A percentile compares a stretch with the other conserved stretches of the same genome.
These are phyloP conservation scores for Mythimna loreyi DNA, from an alignment of 2,888 invertebrate species.

Conservation along the genomic window DNA sequence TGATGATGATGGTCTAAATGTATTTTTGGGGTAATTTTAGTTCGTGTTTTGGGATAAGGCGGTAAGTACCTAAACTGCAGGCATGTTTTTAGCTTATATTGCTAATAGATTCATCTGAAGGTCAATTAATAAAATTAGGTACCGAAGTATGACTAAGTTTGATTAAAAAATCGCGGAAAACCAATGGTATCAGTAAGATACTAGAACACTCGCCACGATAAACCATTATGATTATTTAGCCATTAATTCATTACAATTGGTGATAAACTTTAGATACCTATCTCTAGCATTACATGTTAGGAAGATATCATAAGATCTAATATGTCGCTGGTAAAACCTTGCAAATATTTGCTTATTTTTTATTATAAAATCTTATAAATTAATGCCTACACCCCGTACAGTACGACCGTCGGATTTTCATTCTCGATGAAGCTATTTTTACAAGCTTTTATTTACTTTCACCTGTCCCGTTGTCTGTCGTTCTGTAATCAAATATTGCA, in stretches of 20 bases:
- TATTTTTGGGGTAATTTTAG: too few relatives aligned
- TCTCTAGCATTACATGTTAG: background rate
- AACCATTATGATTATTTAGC: constrained; percentile 4
- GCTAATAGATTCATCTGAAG: background rate
- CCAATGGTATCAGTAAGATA: constrained; percentile 3
- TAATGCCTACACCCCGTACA: too few relatives aligned
- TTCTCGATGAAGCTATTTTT: too few relatives aligned
- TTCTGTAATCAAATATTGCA: too few relatives aligned
- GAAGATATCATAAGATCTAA: background rate
- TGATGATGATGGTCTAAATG: too few relatives aligned
- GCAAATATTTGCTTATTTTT: background rate
- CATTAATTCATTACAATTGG: background rate
- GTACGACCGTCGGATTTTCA: too few relatives aligned
- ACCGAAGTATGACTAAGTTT: background rate
- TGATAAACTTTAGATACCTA: background rate
- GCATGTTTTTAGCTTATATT: too few relatives aligned
- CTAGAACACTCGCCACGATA: background rate
- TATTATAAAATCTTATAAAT: too few relatives aligned
- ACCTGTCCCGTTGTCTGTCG: too few relatives aligned
- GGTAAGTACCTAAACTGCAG: background rate
- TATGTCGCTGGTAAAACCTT: background rate
- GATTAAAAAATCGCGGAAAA: background rate
- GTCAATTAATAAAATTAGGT: background rate
- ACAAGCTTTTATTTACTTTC: too few relatives aligned
- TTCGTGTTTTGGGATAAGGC: too few relatives aligned